These are phyloP conservation scores for Lithophane socia DNA, from an alignment of 2,888 invertebrate genomes.

Conservation along the genomic window DNA sequence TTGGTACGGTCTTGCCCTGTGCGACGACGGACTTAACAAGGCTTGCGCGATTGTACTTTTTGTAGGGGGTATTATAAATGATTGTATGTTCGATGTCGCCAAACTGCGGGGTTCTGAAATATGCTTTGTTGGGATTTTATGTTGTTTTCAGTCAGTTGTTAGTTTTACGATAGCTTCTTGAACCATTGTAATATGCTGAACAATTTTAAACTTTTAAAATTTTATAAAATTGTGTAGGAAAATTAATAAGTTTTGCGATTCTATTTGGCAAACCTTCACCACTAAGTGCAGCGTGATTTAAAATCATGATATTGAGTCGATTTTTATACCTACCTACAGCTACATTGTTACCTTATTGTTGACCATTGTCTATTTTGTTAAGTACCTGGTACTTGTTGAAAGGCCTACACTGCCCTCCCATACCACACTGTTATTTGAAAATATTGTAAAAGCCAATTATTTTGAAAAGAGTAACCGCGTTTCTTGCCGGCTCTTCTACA, in stretches of 20 bases:
- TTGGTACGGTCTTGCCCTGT: slow-evolving; percentile 74
- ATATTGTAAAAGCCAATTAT: too few species aligned
- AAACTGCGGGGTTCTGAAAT: slow-evolving; percentile 36
- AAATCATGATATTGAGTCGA: background rate
- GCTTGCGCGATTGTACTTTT: slow-evolving; percentile 78
- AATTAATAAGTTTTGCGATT: background rate
- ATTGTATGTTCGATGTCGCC: slow-evolving; percentile 68
- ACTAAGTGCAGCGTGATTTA: background rate
- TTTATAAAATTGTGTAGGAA: background rate
- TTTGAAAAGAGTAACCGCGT: too few species aligned
- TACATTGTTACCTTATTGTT: background rate
- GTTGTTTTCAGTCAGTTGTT: too few species aligned
- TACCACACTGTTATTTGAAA: too few species aligned
- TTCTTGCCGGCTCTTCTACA: too few species aligned
- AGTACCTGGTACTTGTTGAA: too few species aligned
- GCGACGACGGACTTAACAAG: slow-evolving; percentile 78
- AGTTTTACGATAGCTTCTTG: background rate
- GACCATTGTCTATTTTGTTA: too few species aligned
- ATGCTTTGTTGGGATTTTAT: background rate
- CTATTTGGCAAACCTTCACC: background rate
- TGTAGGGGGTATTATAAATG: slow-evolving; percentile 72
- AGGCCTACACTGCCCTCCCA: too few species aligned
- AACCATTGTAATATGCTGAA: too few species aligned
- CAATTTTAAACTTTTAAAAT: too few species aligned
- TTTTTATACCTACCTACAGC: background rate